Percentiles rank a stretch among this genome's conserved stretches.
Evolutionary conservation across 2,113 vertebrate genomes (phyloP).

Genomic region (Neogobius melanostomus): DNA sequence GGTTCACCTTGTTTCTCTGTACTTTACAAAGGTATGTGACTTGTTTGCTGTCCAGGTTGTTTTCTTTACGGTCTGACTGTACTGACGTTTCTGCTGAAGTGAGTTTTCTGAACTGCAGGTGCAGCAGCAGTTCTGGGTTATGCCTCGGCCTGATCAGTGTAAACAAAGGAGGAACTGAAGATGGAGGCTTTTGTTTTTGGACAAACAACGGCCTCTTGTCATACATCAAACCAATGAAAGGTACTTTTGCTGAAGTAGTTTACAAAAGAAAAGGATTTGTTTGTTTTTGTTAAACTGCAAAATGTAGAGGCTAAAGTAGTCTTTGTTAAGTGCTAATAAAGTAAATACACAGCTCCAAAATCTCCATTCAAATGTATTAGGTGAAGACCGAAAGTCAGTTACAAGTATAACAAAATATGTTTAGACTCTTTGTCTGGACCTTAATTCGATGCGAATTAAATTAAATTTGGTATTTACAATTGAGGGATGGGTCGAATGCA

Average conservation of each 20-base stretch:
- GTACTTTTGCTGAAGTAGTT: background rate
- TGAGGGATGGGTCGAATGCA: too few relatives aligned
- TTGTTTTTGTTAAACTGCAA: too few relatives aligned
- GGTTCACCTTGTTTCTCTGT: background rate
- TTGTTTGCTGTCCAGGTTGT: constrained; percentile 19
- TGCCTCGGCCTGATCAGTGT: constrained; percentile 28
- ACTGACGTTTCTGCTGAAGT: constrained; percentile 48
- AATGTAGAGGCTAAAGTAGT: too few relatives aligned
- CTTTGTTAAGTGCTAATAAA: too few relatives aligned
- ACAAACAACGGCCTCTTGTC: background rate
- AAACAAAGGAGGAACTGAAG: constrained; percentile 26
- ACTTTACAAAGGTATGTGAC: constrained; percentile 23
- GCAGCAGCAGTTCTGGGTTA: constrained; percentile 23
- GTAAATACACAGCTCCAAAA: too few relatives aligned
- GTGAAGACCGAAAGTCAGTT: too few relatives aligned
- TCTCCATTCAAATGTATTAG: too few relatives aligned
- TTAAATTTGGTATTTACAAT: too few relatives aligned
- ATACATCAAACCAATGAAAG: background rate
- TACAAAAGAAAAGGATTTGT: background rate
- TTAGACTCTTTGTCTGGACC: too few relatives aligned
- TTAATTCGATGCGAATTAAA: too few relatives aligned
- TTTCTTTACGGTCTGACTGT: constrained; percentile 27
- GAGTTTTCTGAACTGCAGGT: constrained; percentile 58
- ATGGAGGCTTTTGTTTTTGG: constrained; percentile 29
- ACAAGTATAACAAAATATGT: too few relatives aligned